phyloP scores from a whole-genome alignment of 2,888 invertebrate genomes.

The Reticulitermes lucifugus region DNA sequence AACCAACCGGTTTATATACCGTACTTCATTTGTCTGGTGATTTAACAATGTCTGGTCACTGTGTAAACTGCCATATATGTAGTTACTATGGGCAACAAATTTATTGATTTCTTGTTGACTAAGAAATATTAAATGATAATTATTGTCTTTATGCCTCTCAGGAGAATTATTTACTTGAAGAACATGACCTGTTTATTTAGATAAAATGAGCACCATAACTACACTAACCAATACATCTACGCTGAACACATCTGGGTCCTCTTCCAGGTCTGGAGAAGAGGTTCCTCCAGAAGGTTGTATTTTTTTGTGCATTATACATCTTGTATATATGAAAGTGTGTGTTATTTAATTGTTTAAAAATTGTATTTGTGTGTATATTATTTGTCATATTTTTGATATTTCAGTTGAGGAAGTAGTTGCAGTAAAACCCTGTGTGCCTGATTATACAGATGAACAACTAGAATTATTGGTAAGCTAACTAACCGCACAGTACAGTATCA shows the following conservation, averaged over 20 bases:
- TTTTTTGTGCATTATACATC: neutral
- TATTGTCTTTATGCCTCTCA: neutral
- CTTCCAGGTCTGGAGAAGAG: neutral
- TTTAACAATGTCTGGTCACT: neutral
- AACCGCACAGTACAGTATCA: neutral
- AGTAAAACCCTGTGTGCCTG: neutral
- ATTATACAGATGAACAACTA: conserved; percentile 1
- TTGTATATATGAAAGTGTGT: neutral
- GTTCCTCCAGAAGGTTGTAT: conserved; percentile 5
- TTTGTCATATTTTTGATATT: neutral
- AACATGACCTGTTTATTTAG: neutral
- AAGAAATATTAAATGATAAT: neutral
- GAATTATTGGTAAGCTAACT: neutral
- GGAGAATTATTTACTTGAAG: neutral
- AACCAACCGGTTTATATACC: too few relatives aligned
- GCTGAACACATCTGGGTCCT: neutral
- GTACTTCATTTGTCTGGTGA: neutral
- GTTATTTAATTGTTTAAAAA: neutral
- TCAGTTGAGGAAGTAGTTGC: conserved; percentile 1
- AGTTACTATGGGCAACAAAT: neutral
- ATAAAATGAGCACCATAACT: conserved; percentile 7
- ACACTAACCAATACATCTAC: neutral
- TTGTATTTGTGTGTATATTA: neutral
- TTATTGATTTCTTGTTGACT: neutral
- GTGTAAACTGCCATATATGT: neutral